These are phyloP conservation scores for Cheilosia impressa DNA, from an alignment of 2,888 invertebrate species.

Conservation along the genomic window DNA sequence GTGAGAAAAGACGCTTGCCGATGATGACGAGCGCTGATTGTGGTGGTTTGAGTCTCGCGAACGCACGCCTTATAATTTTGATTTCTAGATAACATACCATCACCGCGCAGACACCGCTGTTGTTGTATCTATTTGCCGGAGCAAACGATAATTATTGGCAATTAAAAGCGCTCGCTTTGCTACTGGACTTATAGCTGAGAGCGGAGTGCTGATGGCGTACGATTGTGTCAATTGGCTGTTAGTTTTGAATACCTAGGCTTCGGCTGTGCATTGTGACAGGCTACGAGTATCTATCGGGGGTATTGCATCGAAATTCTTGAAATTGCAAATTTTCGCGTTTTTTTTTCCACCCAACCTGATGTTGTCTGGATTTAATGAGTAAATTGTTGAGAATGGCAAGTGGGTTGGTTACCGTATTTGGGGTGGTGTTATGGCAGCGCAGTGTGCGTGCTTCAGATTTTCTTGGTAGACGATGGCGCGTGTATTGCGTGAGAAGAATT, in stretches of 20 bases:
- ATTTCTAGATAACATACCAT: conserved; percentile 65
- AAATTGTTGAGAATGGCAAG: conserved; percentile 49
- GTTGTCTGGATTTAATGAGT: conserved; percentile 54
- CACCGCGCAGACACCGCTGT: background rate
- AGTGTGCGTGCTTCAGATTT: conserved; percentile 37
- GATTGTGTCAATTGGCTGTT: conserved; percentile 60
- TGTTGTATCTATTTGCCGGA: conserved; percentile 22
- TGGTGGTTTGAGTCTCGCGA: conserved; percentile 39
- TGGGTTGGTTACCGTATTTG: conserved; percentile 54
- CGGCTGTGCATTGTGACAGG: background rate
- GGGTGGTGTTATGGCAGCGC: conserved; percentile 38
- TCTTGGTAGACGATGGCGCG: conserved; percentile 24
- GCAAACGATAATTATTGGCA: conserved; percentile 57
- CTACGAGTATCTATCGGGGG: background rate
- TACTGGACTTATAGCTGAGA: conserved; percentile 20
- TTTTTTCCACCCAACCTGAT: background rate
- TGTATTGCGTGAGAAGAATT: conserved; percentile 60
- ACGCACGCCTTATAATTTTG: conserved; percentile 65
- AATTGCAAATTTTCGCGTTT: conserved; percentile 2
- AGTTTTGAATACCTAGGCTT: conserved; percentile 43
- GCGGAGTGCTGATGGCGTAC: conserved; percentile 18
- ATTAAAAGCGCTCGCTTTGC: conserved; percentile 58
- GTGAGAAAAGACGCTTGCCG: conserved; percentile 22
- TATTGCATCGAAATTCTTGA: conserved; percentile 38
- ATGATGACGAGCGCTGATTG: conserved; percentile 50